Evolutionary conservation across 2,113 vertebrate species (phyloP).

Genomic region (Aphelocoma coerulescens): DNA sequence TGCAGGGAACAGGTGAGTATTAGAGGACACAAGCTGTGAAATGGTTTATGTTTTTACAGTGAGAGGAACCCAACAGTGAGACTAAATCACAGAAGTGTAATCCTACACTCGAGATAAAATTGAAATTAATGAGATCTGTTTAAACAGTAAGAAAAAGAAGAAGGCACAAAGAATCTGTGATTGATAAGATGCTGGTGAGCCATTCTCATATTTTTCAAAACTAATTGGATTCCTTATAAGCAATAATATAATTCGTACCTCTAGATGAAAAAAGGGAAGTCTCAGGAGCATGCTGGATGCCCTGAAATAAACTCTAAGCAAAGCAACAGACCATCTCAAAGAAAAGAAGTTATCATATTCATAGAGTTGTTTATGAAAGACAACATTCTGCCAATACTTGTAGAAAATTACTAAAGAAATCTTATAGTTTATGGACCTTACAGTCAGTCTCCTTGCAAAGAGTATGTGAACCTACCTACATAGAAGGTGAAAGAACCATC

Average conservation of each 20-base stretch:
- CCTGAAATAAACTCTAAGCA: neutral
- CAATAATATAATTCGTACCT: neutral
- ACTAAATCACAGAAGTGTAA: neutral
- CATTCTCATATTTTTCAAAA: neutral
- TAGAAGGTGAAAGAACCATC: neutral
- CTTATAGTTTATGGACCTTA: rapidly evolving
- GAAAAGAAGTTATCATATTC: neutral
- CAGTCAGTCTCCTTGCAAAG: neutral
- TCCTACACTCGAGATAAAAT: neutral
- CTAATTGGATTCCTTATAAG: neutral
- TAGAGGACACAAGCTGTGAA: neutral
- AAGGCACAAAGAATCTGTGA: neutral
- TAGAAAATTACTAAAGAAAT: neutral
- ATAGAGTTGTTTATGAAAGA: neutral
- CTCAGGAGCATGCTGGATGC: neutral
- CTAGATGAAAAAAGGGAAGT: neutral
- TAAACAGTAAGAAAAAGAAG: neutral
- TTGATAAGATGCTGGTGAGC: neutral
- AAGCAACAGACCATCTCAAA: neutral
- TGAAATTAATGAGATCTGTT: neutral
- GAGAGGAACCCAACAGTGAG: neutral
- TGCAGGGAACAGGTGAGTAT: neutral
- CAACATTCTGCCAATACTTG: neutral
- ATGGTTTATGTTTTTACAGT: neutral
- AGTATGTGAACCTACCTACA: neutral